Conservation (phyloP, 2,113 vertebrate species). For the Scomber scombrus region DNA sequence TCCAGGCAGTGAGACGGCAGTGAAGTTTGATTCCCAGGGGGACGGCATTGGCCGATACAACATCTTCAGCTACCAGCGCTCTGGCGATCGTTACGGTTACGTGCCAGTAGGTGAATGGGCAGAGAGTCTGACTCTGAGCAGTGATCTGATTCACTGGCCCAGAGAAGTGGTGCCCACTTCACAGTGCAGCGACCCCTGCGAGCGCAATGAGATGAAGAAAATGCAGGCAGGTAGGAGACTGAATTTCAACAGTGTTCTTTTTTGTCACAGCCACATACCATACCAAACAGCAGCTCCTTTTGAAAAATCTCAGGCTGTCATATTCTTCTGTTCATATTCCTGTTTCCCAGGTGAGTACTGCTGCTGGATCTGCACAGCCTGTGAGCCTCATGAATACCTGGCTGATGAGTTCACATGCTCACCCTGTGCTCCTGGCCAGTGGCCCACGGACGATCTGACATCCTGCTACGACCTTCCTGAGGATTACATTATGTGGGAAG, state of each 20-base stretch:
- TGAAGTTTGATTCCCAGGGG: slow-evolving; percentile 96
- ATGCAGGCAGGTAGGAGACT: slow-evolving; percentile 93
- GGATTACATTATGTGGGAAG: slow-evolving; percentile 99
- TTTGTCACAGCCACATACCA: background rate
- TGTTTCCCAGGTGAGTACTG: slow-evolving; percentile 89
- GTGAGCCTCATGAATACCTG: slow-evolving; percentile 94
- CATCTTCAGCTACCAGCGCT: slow-evolving; percentile 96
- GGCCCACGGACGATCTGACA: slow-evolving; percentile 92
- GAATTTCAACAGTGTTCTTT: slow-evolving; percentile 31
- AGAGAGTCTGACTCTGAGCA: slow-evolving; percentile 91
- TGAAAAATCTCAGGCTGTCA: slow-evolving; percentile 40
- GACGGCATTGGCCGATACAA: slow-evolving; percentile 97
- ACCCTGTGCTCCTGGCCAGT: slow-evolving; percentile 93
- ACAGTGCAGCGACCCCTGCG: slow-evolving; percentile 98
- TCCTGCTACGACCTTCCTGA: slow-evolving; percentile 96
- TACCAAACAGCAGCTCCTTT: slow-evolving; percentile 18
- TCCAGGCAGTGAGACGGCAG: slow-evolving; percentile 88
- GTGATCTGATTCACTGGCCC: slow-evolving; percentile 94
- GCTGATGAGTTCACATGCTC: slow-evolving; percentile 96
- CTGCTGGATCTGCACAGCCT: slow-evolving; percentile 99
- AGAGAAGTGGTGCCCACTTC: slow-evolving; percentile 89
- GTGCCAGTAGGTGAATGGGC: slow-evolving; percentile 96
- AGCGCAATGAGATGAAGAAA: slow-evolving; percentile 98
- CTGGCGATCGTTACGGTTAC: slow-evolving; percentile 90
- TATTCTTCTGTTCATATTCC: slow-evolving; percentile 28